Evolutionary conservation across 2,888 invertebrate species (phyloP), one percentile per base, ranked within the genome.

Genomic region (Drosophila neonasuta): DNA sequence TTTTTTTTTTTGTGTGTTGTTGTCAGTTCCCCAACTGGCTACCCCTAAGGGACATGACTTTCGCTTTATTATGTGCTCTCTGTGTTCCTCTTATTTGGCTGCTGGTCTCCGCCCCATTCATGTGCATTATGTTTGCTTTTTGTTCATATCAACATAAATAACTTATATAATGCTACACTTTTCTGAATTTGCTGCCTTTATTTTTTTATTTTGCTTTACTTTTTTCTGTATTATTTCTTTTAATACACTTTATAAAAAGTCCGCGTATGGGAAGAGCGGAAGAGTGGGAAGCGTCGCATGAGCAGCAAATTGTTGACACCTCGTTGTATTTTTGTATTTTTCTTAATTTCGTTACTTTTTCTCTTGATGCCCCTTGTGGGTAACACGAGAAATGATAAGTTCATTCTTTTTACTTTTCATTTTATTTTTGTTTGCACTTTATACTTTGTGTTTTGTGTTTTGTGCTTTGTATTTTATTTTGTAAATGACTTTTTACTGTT

Each of bases 31-130:
- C 60, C 55, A 59, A 51, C 51, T 61, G 73, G 52, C 70, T 67
- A 63, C 68, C 80, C 81, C 68, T 78, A 65, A 68, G 84, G 80
- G 81, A 81, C 77, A 79, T 84, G 85, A 84, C 85, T 84, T 84
- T 75, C 76, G 77, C 77, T 84, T 81, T 84, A 81, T 84, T 84
- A 77, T 84, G 73, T 77, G 77, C 57, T 79, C 59, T 13, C 59
- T 13, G 45, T 30, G 39, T 59, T 64, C 49, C 45, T 55, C 30
- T 44, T 51, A 13, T 13, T 48, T 58, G 39, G 39, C 54, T 56
- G 54, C 56, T 45, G 17, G 17, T 36, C 30, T 29, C 32, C 10
- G 17, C 59, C 54, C 54, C 32, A 65, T 61, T 77, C 79, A 77
- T 79, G 74, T 77, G 72, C 74, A 83, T 83, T 80, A 80, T 75